Evolutionary conservation across 2,888 invertebrate species (phyloP), one percentile per base, ranked within the genome.

Genomic region (Ectemnius cavifrons): DNA sequence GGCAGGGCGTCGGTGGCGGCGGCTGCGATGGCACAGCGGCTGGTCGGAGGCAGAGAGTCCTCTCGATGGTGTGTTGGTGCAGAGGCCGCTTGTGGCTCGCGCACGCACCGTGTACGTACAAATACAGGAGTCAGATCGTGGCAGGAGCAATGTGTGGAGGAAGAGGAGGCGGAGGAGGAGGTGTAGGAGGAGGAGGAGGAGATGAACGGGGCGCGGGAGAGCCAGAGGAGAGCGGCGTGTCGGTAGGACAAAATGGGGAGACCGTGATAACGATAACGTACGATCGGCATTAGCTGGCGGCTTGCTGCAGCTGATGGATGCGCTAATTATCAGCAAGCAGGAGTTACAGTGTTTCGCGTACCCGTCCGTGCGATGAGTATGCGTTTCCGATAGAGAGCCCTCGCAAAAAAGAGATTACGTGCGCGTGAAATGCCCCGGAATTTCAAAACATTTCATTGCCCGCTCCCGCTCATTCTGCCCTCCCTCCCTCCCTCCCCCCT

Each of bases 321-420:
- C 90, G 90, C 90, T 91, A 91, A 91, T 91, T 91, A 91, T 91
- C 91, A 91, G 90, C 88, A 89, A 91, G 88, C 89, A 91, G 89
- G 89, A 90, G 90, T 91, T 90, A 90, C 90, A 89, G 85, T 88
- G 87, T 86, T 89, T 84, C 88, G 84, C 86, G 85, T 84, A 72
- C 81, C 78, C 81, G 82, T 84, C 81, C 72, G 79, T 79, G 73
- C 81, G 84, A 85, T 85, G 82, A 80, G 83, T 85, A 83, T 85
- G 82, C 71, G 79, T 86, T 87, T 83, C 82, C 85, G 84, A 85
- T 85, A 84, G 75, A 70, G 75, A 81, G 37, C 47, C 72, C 72
- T 66, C 45, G 76, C 47, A 73, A 77, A 79, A 73, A 73, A 76
- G 78, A 82, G 73, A 79, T 75, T 69, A 69, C 62, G 72, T 46